Base-by-base conservation (phyloP, 2,113 vertebrate genomes). In the Passer domesticus region DNA sequence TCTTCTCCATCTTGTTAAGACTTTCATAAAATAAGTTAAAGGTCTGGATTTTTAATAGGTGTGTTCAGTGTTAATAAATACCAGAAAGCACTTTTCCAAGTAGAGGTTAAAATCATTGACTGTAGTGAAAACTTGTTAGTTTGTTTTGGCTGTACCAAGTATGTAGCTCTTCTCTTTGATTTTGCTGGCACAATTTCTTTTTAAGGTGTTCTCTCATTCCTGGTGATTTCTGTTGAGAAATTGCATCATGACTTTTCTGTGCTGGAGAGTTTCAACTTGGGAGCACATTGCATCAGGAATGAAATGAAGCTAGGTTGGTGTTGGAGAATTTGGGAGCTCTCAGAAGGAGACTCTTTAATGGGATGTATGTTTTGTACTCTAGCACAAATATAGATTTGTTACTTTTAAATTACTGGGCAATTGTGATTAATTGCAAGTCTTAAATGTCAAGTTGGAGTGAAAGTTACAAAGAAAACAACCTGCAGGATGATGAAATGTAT, bases 101-200 rank as follows among this genome's bases (percentile, higher is more conserved):
- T 1, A 10, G 46, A 60, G 49, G 47, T 67, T 83, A 33, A 93
- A 90, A 25, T 37, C 35, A 10, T 74, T 33, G 28, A 60, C 73
- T 87, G 0, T 13, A 82, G 35, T 28, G 63, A 85, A 37, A 75
- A 74, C 35, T 80, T 83, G 2, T 83, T 78, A 14, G 46, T 90
- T 95, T 89, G 50, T 83, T 95, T 96, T 92, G 70, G 69, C 89
- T 82, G 27, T 62, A 43, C n/a, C 24, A 55, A 60, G 15, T 73
- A n/a, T 64, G 31, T 43, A 80, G 39, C 39, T 81, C 35, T 55
- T 89, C 64, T 47, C 39, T 63, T 86, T 63, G 31, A 46, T 89
- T 92, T 94, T 92, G 52, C 15, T 75, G 27, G 6, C 11, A 0
- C 20, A 47, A 19, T 68, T 41, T 55, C 31, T 68, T 58, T 30